phyloP scores from a whole-genome alignment of 30 jellyfish, hydroid and myxozoan genomes.

The Catostylus mosaicus region DNA sequence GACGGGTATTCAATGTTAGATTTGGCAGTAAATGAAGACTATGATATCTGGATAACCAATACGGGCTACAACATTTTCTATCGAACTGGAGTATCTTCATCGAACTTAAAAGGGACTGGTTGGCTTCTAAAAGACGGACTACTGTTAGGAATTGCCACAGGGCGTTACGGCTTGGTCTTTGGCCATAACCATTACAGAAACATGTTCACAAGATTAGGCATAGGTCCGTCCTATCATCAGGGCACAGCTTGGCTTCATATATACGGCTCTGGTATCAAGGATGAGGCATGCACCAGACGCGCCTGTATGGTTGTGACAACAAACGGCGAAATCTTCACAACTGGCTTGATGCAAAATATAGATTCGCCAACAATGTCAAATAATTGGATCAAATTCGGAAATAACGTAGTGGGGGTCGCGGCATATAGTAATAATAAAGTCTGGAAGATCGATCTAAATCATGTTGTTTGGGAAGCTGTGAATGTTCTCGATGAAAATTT shows the following conservation, averaged over 20 bases:
- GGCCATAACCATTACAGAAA: background rate
- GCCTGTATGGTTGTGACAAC: slow-evolving; percentile 22
- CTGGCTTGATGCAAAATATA: slow-evolving; percentile 27
- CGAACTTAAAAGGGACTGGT: slow-evolving; percentile 11
- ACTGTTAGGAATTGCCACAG: slow-evolving; percentile 19
- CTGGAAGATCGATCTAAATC: slow-evolving; percentile 39
- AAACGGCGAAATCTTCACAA: background rate
- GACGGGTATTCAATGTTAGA: background rate
- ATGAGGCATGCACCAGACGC: slow-evolving; percentile 23
- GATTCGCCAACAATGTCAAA: slow-evolving; percentile 11
- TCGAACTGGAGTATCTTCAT: slow-evolving; percentile 24
- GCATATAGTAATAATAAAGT: slow-evolving; percentile 41
- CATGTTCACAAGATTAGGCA: slow-evolving; percentile 7
- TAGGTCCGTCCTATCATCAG: background rate
- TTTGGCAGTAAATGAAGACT: slow-evolving; percentile 40
- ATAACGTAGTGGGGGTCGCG: slow-evolving; percentile 21
- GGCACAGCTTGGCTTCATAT: slow-evolving; percentile 23
- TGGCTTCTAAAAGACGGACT: slow-evolving; percentile 11
- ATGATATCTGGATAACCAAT: slow-evolving; percentile 17
- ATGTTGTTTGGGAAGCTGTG: slow-evolving; percentile 50
- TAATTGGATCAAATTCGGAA: slow-evolving; percentile 11
- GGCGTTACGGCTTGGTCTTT: slow-evolving; percentile 45
- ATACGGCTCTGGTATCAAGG: background rate
- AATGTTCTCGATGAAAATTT: slow-evolving; percentile 22
- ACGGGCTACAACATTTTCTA: background rate